A percentile compares a stretch with the other conserved stretches of the same genome.
These are phyloP conservation scores for Pangasius krempfi DNA, from an alignment of 2,797 vertebrate genomes.

Conservation along the genomic window DNA sequence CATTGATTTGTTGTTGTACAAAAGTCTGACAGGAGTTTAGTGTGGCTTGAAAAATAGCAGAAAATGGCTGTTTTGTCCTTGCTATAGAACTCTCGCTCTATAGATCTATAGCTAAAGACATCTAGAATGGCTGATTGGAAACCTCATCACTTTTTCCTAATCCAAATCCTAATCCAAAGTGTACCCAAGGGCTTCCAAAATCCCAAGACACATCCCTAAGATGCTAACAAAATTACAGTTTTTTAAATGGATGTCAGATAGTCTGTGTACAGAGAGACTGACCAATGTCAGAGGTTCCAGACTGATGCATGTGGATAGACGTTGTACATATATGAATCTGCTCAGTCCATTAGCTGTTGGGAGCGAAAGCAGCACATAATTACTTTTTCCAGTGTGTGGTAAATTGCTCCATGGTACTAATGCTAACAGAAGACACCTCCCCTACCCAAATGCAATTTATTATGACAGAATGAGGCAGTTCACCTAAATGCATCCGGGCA, in stretches of 20 bases:
- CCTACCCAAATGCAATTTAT: conserved; percentile 14
- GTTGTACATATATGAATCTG: conserved; percentile 1
- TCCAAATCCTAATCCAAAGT: background rate
- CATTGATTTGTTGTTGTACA: background rate
- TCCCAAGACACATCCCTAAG: background rate
- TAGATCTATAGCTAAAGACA: background rate
- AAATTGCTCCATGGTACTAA: conserved; percentile 8
- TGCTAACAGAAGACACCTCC: background rate
- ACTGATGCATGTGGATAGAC: background rate
- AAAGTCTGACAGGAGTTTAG: background rate
- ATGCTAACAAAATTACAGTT: too few species aligned
- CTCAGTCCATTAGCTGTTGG: background rate
- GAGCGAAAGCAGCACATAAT: background rate
- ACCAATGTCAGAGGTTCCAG: background rate
- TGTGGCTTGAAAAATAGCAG: background rate
- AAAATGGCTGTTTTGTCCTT: background rate
- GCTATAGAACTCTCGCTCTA: background rate
- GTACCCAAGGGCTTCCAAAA: background rate
- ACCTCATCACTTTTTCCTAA: background rate
- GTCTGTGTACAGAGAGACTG: background rate
- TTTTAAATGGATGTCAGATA: background rate
- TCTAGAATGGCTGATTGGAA: background rate
- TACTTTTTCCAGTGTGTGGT: background rate
- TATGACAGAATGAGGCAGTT: conserved; percentile 23
- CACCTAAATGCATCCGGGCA: background rate